A percentile compares a stretch with the other conserved stretches of the same genome.
Conservation (phyloP, 1,140 invertebrate species). For the Drosophila mauritiana region DNA sequence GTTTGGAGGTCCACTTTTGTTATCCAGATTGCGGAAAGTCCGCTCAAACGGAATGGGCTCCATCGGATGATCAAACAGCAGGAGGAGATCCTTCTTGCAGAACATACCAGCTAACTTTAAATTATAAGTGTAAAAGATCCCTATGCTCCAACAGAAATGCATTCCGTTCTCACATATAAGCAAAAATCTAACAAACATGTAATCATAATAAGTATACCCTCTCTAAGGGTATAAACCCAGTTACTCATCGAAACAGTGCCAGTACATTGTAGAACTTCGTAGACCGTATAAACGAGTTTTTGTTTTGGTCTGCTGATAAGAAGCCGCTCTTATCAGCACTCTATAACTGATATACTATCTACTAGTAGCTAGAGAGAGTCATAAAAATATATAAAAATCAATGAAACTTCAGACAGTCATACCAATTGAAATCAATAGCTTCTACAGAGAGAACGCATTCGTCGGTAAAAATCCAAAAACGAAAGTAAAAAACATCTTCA, state of each 20-base stretch:
- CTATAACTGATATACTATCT: constrained; percentile 50
- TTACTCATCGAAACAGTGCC: constrained; percentile 42
- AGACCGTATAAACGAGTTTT: constrained; percentile 51
- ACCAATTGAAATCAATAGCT: constrained; percentile 69
- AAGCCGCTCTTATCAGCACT: constrained; percentile 33
- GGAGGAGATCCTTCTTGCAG: not conserved
- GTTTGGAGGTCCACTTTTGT: not conserved
- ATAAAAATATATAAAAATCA: constrained; percentile 73
- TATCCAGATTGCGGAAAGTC: not conserved
- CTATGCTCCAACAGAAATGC: too few relatives aligned
- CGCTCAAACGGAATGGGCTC: constrained; percentile 1
- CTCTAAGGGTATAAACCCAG: constrained; percentile 2
- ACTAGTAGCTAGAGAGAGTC: constrained; percentile 27
- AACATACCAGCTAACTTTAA: too few relatives aligned
- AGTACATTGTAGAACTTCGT: constrained; percentile 44
- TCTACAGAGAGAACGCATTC: constrained; percentile 53
- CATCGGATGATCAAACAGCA: not conserved
- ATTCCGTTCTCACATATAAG: too few relatives aligned
- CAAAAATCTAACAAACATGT: too few relatives aligned
- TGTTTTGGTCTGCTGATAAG: constrained; percentile 44
- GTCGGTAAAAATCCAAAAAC: constrained; percentile 8
- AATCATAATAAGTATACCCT: not conserved
- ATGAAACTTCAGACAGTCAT: constrained; percentile 63
- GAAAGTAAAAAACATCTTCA: constrained; percentile 18
- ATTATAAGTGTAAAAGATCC: too few relatives aligned